Base-by-base conservation (phyloP, 2,797 vertebrate genomes). In the Triplophysa bombifrons region DNA sequence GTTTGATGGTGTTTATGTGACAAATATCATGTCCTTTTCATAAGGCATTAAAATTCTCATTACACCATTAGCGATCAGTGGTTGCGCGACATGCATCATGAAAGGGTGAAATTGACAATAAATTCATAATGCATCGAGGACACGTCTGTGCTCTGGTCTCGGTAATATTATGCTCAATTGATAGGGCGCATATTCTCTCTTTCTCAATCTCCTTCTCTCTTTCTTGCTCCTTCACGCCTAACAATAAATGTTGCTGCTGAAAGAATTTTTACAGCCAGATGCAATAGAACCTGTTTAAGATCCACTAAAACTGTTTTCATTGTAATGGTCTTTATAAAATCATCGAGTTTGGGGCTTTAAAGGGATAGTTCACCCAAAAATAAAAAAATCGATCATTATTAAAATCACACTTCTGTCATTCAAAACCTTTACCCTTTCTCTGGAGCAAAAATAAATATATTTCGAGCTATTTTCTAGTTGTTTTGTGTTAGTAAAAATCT, bases 51-150 rank as follows among this genome's bases (percentile, higher is more conserved):
- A 44, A 71, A 71, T 78, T 71, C 76, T 70, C 56, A 78, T 78
- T 78, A 78, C 67, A 78, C 67, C 67, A 71, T 71, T 78, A 78
- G 66, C 25, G n/a, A 76, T 70, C 66, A 51, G 67, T 64, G 11
- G 76, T 44, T 78, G 76, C 56, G 19, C 14, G 20, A 17, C 46
- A 71, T 78, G 68, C 76, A 78, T 78, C 48, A 73, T 13, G 56
- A 76, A 77, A 73, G 80, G 69, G 69, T 77, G 80, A 72, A 82
- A 82, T 82, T 82, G 74, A 77, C 74, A 82, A 82, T 76, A 77
- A 82, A 82, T 82, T 61, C 68, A 82, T 72, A 82, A 73, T 73
- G 70, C 69, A 82, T 77, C 53, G 73, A 81, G 60, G 75, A 50
- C 74, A 61, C 25, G 27, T 78, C 67, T 70, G 66, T 51, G 46